Evolutionary conservation across 1,140 invertebrate species (phyloP).

Genomic region (Nasonia giraulti): DNA sequence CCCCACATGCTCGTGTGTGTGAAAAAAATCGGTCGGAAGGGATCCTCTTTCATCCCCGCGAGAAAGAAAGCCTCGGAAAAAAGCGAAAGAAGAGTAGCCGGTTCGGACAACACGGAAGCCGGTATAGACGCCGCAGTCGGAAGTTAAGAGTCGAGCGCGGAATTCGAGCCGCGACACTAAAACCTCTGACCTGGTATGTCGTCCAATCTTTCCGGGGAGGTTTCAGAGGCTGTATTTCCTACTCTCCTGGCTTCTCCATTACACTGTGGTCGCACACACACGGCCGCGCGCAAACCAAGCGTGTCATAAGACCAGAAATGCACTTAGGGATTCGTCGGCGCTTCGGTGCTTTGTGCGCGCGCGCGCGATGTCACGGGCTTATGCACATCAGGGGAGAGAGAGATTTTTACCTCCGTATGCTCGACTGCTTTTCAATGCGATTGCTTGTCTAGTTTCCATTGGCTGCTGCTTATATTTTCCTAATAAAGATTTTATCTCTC

Average conservation of each 20-base stretch:
- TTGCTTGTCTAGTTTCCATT: no score
- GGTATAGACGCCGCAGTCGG: background rate
- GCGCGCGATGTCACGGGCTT: background rate
- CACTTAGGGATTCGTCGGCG: constrained; percentile 1
- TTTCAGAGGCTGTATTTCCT: constrained; percentile 28
- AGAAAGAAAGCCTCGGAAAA: background rate
- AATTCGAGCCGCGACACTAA: constrained; percentile 65
- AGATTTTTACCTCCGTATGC: background rate
- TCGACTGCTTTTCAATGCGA: no score
- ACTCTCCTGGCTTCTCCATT: constrained; percentile 43
- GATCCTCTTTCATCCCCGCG: background rate
- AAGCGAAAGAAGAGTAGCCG: background rate
- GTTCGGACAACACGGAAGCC: background rate
- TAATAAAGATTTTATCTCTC: no score
- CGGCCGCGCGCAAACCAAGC: background rate
- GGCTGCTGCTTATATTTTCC: no score
- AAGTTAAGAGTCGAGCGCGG: constrained; percentile 59
- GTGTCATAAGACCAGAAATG: constrained; percentile 28
- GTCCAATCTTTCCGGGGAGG: constrained; percentile 60
- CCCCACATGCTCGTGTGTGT: background rate
- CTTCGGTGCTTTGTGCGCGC: background rate
- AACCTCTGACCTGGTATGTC: constrained; percentile 68
- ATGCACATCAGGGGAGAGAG: background rate
- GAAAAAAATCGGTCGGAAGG: constrained; percentile 8
- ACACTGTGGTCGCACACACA: background rate